Evolutionary conservation across 2,888 invertebrate genomes (phyloP), one percentile per base, ranked within the genome.

Genomic region (Drosophila tanythrix): DNA sequence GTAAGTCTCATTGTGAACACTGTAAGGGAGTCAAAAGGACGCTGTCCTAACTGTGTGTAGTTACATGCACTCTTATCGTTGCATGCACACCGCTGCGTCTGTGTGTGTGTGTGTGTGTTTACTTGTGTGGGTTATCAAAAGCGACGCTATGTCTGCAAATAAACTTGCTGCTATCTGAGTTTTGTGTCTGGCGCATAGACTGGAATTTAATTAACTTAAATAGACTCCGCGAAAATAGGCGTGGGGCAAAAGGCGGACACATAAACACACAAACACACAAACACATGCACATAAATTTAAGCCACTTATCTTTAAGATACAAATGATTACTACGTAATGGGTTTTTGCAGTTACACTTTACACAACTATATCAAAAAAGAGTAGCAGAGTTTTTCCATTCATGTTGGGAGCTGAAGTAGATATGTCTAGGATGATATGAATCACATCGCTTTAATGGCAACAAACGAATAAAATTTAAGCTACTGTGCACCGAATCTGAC

Each of bases 121-220:
- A 50, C 64, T 51, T 67, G 46, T 65, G 46, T 62, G 73, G 51
- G 58, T 73, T 89, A 87, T 89, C 88, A 82, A 76, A 79, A 76
- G 79, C 84, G 57, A 70, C 70, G 71, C 78, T 59, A 62, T 75
- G 82, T 82, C 80, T 79, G 79, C 70, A 74, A 73, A 85, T 83
- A 85, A 88, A 79, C 70, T 83, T 85, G 81, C 88, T 62, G 81
- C 81, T 84, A 88, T 85, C 88, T 81, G 76, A 38, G 69, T 64
- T 80, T 55, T 72, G 76, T 83, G 71, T 80, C 70, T 71, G 69
- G 70, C 75, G 60, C 79, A 82, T 75, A 75, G 78, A 81, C 82
- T 64, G 74, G 82, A 89, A 88, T 90, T 90, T 88, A 88, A 88
- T 88, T 88, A 88, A 88, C 90, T 88, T 85, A 79, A 88, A 89